phyloP scores from a whole-genome alignment of 2,888 invertebrate genomes.

The Orchesellides sinensis region DNA sequence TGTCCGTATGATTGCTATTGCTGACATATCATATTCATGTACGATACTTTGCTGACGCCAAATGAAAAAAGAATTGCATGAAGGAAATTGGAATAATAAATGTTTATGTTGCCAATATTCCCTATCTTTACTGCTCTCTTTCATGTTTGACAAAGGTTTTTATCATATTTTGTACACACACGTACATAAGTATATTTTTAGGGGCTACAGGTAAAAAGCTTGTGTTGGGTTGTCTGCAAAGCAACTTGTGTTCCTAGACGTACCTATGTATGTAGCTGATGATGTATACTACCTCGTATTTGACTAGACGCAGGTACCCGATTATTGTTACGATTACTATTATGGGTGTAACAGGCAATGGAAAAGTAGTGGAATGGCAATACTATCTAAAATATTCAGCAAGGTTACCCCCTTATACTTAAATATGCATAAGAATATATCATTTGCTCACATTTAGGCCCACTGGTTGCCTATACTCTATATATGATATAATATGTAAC shows the following conservation, averaged over 20 bases:
- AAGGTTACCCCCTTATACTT: constrained; percentile 21
- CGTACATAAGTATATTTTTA: background rate
- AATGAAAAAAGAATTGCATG: background rate
- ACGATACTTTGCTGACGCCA: background rate
- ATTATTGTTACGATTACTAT: constrained; percentile 7
- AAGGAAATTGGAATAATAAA: constrained; percentile 37
- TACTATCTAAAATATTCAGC: constrained; percentile 36
- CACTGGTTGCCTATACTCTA: too few relatives aligned
- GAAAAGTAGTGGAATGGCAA: constrained; percentile 20
- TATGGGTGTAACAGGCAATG: constrained; percentile 3
- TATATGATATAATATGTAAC: too few relatives aligned
- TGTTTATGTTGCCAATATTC: constrained; percentile 34
- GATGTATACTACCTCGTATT: background rate
- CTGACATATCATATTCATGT: background rate
- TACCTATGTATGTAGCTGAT: background rate
- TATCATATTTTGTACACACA: background rate
- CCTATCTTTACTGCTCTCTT: constrained; percentile 15
- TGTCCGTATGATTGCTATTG: too few relatives aligned
- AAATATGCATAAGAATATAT: background rate
- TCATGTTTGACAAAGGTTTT: background rate
- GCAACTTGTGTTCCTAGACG: background rate
- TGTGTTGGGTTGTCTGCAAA: background rate
- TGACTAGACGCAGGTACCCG: background rate
- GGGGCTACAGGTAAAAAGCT: constrained; percentile 33
- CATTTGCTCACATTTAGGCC: too few relatives aligned